Percentiles rank a stretch among this genome's conserved stretches.
Conservation (phyloP, 2,888 invertebrate species). For the Drosophila antonietae region DNA sequence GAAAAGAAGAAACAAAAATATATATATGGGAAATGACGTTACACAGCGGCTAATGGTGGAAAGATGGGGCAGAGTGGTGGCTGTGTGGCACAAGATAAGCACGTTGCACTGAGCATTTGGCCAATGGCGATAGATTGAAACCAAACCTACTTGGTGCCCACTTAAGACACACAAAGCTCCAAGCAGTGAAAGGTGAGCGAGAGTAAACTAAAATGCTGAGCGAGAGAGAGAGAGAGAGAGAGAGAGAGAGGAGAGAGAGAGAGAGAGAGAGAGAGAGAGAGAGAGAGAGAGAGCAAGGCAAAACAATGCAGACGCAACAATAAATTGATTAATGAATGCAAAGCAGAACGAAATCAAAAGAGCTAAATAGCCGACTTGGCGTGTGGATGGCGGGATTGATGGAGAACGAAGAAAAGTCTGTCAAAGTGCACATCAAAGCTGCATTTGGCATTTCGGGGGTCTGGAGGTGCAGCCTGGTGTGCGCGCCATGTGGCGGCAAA, state of each 20-base stretch:
- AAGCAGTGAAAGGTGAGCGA: constrained; percentile 44
- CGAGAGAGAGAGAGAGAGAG: background rate
- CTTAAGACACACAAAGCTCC: constrained; percentile 66
- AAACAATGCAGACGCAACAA: constrained; percentile 52
- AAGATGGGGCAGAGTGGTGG: constrained; percentile 54
- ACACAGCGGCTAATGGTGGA: constrained; percentile 63
- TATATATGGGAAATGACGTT: constrained; percentile 51
- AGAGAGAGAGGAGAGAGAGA: background rate
- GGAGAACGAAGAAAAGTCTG: constrained; percentile 13
- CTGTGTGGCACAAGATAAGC: constrained; percentile 69
- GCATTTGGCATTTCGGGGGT: constrained; percentile 32
- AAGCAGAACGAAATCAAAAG: constrained; percentile 54
- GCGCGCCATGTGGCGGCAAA: constrained; percentile 62
- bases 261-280: background rate
- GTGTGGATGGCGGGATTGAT: background rate
- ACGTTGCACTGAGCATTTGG: constrained; percentile 56
- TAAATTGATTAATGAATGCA: constrained; percentile 84
- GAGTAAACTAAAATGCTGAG: background rate
- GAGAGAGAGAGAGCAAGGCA: background rate
- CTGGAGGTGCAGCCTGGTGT: constrained; percentile 57
- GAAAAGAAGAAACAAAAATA: constrained; percentile 1
- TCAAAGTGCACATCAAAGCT: constrained; percentile 70
- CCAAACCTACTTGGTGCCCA: constrained; percentile 66
- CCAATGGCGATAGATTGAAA: constrained; percentile 51
- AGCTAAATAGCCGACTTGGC: constrained; percentile 10